Evolutionary conservation across 2,797 vertebrate species (phyloP).

Genomic region (Muscicapa comitata): DNA sequence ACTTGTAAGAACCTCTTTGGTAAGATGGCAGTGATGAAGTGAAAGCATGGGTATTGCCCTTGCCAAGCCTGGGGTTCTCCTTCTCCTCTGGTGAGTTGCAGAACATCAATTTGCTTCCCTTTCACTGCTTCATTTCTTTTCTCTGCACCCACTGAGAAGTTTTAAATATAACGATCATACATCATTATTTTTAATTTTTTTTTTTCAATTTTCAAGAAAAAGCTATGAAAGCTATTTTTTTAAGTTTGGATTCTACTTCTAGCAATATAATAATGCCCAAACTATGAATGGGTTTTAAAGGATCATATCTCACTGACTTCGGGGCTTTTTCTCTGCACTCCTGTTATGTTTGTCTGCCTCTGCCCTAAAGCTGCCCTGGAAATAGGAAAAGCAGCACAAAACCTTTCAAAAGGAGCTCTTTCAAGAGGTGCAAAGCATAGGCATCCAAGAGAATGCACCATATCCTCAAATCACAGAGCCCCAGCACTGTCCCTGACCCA

Average conservation of each 20-base stretch:
- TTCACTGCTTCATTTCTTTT: not conserved
- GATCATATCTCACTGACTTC: not conserved
- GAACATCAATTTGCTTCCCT: not conserved
- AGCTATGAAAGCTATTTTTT: not conserved
- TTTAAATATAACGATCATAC: not conserved
- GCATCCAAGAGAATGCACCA: not conserved
- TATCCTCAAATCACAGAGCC: not conserved
- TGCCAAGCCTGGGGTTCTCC: rapidly evolving
- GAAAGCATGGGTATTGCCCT: not conserved
- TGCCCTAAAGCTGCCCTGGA: not conserved
- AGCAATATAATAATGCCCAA: not conserved
- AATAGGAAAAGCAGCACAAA: not conserved
- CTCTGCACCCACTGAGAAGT: not conserved
- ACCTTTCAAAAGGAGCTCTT: not conserved
- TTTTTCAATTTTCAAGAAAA: not conserved
- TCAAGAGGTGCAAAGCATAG: not conserved
- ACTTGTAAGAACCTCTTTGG: not conserved
- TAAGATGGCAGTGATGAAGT: not conserved
- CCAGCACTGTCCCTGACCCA: not conserved
- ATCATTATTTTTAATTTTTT: not conserved
- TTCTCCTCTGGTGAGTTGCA: not conserved
- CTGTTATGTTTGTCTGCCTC: not conserved
- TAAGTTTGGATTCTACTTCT: not conserved
- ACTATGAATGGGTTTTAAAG: not conserved
- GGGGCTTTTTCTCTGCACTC: not conserved